Evolutionary conservation across 2,888 invertebrate genomes (phyloP), one percentile per base, ranked within the genome.

Genomic region (Scrobipalpa costella): DNA sequence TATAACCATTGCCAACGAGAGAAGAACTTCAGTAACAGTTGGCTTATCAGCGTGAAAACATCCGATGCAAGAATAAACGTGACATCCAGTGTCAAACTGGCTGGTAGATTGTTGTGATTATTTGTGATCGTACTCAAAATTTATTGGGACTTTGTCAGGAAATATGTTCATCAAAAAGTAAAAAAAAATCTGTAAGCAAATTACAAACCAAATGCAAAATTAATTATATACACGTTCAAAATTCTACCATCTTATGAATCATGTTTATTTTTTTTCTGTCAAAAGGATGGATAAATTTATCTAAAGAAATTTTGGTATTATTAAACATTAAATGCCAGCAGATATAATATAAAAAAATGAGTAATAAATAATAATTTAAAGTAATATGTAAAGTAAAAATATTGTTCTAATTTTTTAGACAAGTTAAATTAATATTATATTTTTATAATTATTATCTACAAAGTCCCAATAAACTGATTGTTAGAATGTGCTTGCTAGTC

Each of bases 1-100:
- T 49, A 78, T 80, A 0, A 74, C 83, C 9, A 73, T 77, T 0
- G 69, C 75, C 2, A 81, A 82, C 7, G 73, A 79, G 13, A 74
- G 77, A 63, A 65, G 77, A 62, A 75, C 82, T 5, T 73, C 80
- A 0, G 74, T 77, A 0, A 71, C 77, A 0, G 76, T 77, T 2
- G 70, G 80, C 0, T 73, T 75, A 21, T 77, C 83, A 70, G 77
- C 81, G 70, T 81, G 75, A 80, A 55, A 27, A 27, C 5, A 27
- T 27, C 5, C 27, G 27, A 27, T 27, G 27, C n/a, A 27, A 27
- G 34, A 15, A 33, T 49, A 49, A 49, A 8, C 8, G 17, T 27
- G 67, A 52, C 61, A 63, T 64, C 61, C 63, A 60, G 27, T 64
- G 6, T 67, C 19, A 8, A 27, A 63, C 76, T 77, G 77, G 75